Evolutionary conservation across 2,797 vertebrate species (phyloP).

Genomic region (Oophaga sylvatica): DNA sequence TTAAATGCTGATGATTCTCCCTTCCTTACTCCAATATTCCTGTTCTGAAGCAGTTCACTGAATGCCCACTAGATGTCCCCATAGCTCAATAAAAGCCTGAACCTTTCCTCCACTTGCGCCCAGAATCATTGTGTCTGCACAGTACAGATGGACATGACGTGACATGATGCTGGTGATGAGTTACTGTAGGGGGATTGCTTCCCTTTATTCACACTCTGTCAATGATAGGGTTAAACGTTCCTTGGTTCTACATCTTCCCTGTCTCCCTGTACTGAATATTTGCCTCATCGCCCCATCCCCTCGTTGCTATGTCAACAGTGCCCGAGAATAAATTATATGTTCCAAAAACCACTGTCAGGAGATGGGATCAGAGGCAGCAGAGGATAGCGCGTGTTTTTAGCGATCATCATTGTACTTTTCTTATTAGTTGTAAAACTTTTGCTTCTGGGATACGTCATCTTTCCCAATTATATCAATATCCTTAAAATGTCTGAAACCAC

Average conservation of each 20-base stretch:
- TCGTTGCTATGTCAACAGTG: constrained; percentile 56
- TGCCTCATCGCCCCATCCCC: not conserved
- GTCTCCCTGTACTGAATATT: constrained; percentile 10
- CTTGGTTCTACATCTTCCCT: constrained; percentile 2
- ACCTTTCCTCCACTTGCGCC: not conserved
- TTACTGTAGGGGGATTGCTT: not conserved
- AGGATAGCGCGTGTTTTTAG: not conserved
- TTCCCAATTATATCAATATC: not conserved
- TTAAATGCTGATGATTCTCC: too few relatives aligned
- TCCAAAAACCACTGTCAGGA: constrained; percentile 30
- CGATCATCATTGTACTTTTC: not conserved
- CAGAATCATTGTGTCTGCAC: not conserved
- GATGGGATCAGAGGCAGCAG: not conserved
- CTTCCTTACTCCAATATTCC: not conserved
- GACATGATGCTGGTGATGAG: not conserved
- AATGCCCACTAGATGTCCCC: constrained; percentile 48
- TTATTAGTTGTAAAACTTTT: not conserved
- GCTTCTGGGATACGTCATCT: not conserved
- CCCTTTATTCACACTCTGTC: not conserved
- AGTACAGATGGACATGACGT: too few relatives aligned
- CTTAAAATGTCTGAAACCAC: not conserved
- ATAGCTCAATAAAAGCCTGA: not conserved
- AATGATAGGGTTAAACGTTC: constrained; percentile 19
- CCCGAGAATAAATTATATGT: constrained; percentile 43
- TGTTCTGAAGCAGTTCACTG: not conserved